Conservation (phyloP, 2,113 vertebrate genomes). For the Hemibates koningsi region DNA sequence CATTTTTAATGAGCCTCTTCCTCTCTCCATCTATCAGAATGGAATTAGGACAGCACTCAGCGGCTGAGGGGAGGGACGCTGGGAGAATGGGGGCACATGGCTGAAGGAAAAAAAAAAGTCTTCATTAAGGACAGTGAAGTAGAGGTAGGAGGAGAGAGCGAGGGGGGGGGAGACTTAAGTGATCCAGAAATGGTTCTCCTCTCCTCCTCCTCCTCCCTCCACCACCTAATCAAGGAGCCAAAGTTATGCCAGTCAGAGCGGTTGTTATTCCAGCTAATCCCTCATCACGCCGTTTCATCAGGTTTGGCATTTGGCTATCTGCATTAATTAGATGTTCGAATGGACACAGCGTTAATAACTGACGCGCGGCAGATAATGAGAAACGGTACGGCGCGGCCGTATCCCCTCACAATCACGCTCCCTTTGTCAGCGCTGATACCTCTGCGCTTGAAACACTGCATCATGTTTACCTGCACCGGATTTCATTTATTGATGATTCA, state of each 20-base stretch:
- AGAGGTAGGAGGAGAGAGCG: constrained; percentile 1
- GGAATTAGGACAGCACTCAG: constrained; percentile 57
- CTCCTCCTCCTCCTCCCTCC: neutral
- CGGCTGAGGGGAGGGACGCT: constrained; percentile 12
- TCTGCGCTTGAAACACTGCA: constrained; percentile 6
- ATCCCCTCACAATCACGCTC: neutral
- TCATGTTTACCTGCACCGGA: constrained; percentile 24
- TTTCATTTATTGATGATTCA: constrained; percentile 54
- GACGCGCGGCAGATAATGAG: constrained; percentile 40
- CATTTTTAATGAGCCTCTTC: constrained; percentile 56
- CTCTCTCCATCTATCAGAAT: constrained; percentile 48
- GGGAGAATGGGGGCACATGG: constrained; percentile 36
- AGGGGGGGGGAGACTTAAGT: neutral
- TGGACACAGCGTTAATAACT: constrained; percentile 40
- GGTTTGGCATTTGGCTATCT: constrained; percentile 64
- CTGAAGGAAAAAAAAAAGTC: constrained; percentile 26
- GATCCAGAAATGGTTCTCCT: constrained; percentile 12
- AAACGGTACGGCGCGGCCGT: neutral
- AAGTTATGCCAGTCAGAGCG: constrained; percentile 49
- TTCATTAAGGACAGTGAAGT: constrained; percentile 55
- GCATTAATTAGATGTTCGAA: constrained; percentile 60
- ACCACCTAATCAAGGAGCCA: constrained; percentile 49
- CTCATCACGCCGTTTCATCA: constrained; percentile 55
- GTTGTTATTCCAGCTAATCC: constrained; percentile 66
- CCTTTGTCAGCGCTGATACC: neutral